Evolutionary conservation across 2,888 invertebrate species (phyloP).

Genomic region (Conus canariensis): DNA sequence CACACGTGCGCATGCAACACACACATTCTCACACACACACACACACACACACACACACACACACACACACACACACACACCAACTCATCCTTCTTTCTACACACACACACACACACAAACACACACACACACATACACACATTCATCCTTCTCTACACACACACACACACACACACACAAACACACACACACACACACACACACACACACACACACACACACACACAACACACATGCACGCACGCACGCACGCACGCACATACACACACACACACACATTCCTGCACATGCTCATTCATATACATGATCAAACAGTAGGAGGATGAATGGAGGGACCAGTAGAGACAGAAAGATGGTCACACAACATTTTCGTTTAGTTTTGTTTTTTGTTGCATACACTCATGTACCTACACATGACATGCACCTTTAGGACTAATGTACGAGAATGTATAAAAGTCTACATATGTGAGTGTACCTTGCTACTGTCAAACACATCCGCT

Average conservation of each 20-base stretch:
- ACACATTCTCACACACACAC: background rate
- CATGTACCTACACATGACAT: too few species aligned
- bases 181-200: slow-evolving; percentile 18
- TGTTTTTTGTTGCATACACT: too few species aligned
- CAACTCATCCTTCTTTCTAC: background rate
- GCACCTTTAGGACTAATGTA: too few species aligned
- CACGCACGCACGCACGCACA: background rate
- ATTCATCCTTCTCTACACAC: background rate
- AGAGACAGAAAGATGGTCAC: too few species aligned
- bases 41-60: slow-evolving; percentile 8
- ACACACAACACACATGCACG: background rate
- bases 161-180: background rate
- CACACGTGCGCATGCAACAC: too few species aligned
- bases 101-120: slow-evolving; percentile 8
- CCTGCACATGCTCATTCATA: background rate
- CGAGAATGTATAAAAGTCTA: too few species aligned
- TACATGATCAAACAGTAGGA: background rate
- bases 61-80: background rate
- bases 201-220: background rate
- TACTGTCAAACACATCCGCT: too few species aligned
- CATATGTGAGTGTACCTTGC: too few species aligned
- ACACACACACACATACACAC: slow-evolving; percentile 1
- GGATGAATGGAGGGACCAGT: too few species aligned
- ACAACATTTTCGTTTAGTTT: too few species aligned
- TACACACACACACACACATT: background rate